Percentiles rank a stretch among this genome's conserved stretches.
Evolutionary conservation across 2,888 invertebrate species (phyloP).

Genomic region (Nipponacmea schrenckii): DNA sequence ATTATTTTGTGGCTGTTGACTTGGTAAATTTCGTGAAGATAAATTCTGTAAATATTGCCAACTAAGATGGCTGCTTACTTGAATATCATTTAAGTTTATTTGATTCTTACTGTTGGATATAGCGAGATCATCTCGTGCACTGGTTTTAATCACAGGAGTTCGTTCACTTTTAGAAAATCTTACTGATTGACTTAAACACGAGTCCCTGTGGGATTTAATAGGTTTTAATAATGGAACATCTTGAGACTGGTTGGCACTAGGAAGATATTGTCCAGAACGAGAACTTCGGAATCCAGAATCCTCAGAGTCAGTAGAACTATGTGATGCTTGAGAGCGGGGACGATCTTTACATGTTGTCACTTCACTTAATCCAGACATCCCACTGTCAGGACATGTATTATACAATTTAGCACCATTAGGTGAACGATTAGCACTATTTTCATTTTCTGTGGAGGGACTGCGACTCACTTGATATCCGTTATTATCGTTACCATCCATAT

Average conservation of each 20-base stretch:
- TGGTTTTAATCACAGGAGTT: neutral
- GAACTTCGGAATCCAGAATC: slow-evolving; percentile 61
- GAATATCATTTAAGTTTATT: slow-evolving; percentile 23
- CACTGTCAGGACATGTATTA: slow-evolving; percentile 48
- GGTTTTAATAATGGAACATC: slow-evolving; percentile 51
- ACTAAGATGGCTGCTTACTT: slow-evolving; percentile 29
- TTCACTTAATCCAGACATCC: slow-evolving; percentile 44
- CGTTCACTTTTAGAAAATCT: neutral
- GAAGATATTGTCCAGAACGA: slow-evolving; percentile 45
- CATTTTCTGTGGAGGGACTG: slow-evolving; percentile 34
- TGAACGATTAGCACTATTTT: slow-evolving; percentile 1
- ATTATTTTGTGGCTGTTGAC: slow-evolving; percentile 15
- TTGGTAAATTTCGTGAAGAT: slow-evolving; percentile 10
- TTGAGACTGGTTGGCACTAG: slow-evolving; percentile 27
- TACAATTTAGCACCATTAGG: slow-evolving; percentile 30
- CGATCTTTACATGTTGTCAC: slow-evolving; percentile 42
- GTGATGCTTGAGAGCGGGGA: slow-evolving; percentile 56
- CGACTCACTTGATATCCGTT: slow-evolving; percentile 35
- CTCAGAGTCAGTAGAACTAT: slow-evolving; percentile 54
- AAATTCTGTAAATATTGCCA: slow-evolving; percentile 36
- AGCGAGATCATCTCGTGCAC: neutral
- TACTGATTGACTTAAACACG: neutral
- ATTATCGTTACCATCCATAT: slow-evolving; percentile 32
- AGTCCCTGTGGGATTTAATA: slow-evolving; percentile 29
- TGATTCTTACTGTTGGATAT: slow-evolving; percentile 1